Base-by-base conservation (phyloP, 2,888 invertebrate species). In the Amblyteles armatorius region DNA sequence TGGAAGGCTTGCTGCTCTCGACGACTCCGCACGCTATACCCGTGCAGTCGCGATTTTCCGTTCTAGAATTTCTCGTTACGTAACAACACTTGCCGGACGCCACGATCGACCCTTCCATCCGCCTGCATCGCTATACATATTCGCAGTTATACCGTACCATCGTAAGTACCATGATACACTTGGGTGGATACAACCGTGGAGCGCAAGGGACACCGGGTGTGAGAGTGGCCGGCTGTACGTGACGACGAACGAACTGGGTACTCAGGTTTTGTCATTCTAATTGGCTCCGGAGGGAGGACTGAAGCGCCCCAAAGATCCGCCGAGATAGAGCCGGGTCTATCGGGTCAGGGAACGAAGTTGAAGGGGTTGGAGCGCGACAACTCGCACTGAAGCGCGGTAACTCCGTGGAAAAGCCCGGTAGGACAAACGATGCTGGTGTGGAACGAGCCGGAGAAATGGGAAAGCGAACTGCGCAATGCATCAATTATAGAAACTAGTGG, bases 401-500 rank as follows among this genome's bases (percentile, higher is more conserved):
- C 22, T 29, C 16, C 33, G 60, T 60, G 22, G 79, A 16, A 55
- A 36, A 40, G 16, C 26, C 3, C 48, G 3, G 44, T 29, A 26
- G 29, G 19, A 40, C 26, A 26, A 50, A 36, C 48, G 65, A 76
- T 52, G 19, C 68, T 11, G 22, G 26, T 72, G 22, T 57, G 3
- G 57, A 57, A 81, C 65, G 76, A 50, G 67, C 76, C 22, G 36
- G 36, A 48, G 44, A 29, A 48, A 60, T 40, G 67, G 57, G 71
- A 77, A 79, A 72, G 79, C 84, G 79, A 85, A 72, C 82, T 82
- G 85, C 76, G 80, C 78, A 89, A 92, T 92, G 91, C 93, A 93
- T 93, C 93, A 93, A 93, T 93, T 93, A 92, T 91, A 92, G 91
- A 92, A 92, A 91, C 90, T 90, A 87, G 88, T 90, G 88, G 87